phyloP scores from a whole-genome alignment of 1,140 invertebrate genomes.

The Drosophila ogumai region DNA sequence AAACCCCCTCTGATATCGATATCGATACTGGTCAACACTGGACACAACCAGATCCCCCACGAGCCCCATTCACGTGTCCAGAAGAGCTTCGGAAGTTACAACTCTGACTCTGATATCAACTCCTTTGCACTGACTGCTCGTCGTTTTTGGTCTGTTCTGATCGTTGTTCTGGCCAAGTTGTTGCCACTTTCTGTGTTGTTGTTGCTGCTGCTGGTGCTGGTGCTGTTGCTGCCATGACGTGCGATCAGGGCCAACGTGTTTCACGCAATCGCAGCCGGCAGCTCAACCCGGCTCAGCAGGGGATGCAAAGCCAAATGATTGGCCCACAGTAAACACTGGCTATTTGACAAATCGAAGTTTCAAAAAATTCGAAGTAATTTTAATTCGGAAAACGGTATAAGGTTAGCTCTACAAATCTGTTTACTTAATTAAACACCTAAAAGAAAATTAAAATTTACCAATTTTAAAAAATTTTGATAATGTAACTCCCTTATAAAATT shows the following conservation, averaged over 20 bases:
- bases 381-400: too few species aligned
- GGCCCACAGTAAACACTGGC: neutral
- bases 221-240: neutral
- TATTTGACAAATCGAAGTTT: too few species aligned
- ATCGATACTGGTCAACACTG: slow-evolving; percentile 11
- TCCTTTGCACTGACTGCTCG: neutral
- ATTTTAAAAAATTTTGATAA: neutral
- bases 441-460: neutral
- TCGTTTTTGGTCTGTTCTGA: slow-evolving; percentile 2
- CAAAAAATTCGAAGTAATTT: too few species aligned
- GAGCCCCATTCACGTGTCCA: neutral
- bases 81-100: neutral
- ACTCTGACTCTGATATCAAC: slow-evolving; percentile 35
- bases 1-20: neutral
- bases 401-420: too few species aligned
- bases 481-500: too few species aligned
- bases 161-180: slow-evolving; percentile 17
- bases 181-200: neutral
- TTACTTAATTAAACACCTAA: too few species aligned
- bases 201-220: neutral
- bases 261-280: slow-evolving; percentile 42
- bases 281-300: slow-evolving; percentile 17
- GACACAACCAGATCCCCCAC: slow-evolving; percentile 23
- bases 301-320: slow-evolving; percentile 38
- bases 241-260: slow-evolving; percentile 69